Conservation (phyloP, 2,797 vertebrate species). For the Pseudocheirus occidentalis region DNA sequence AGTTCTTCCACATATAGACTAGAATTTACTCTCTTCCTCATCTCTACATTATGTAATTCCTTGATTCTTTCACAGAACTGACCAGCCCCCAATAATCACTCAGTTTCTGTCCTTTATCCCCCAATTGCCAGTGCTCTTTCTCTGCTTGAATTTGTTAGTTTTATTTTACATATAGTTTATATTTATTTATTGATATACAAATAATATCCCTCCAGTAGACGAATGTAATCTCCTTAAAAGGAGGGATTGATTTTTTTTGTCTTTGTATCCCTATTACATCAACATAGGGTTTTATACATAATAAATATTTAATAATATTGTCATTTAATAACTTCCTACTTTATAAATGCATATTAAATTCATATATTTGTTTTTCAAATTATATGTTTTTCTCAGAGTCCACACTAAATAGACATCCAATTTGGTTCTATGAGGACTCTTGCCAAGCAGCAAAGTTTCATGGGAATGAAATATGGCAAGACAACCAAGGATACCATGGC, state of each 20-base stretch:
- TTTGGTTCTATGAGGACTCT: background rate
- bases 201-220: background rate
- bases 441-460: background rate
- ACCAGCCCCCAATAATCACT: background rate
- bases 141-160: background rate
- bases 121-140: background rate
- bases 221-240: background rate
- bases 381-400: background rate
- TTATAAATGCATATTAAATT: constrained; percentile 4
- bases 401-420: constrained; percentile 1
- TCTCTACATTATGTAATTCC: background rate
- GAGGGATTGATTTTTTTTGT: background rate
- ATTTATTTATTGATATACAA: background rate
- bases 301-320: background rate
- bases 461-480: constrained; percentile 13
- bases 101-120: background rate
- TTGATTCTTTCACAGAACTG: background rate
- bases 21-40: background rate
- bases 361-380: background rate
- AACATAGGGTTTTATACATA: background rate
- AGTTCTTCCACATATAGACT: background rate
- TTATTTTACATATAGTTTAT: background rate
- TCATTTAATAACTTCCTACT: constrained; percentile 15
- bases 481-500: background rate
- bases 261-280: background rate